These are phyloP conservation scores for Apolygus lucorum DNA, from an alignment of 1,140 invertebrate species.

Conservation along the genomic window DNA sequence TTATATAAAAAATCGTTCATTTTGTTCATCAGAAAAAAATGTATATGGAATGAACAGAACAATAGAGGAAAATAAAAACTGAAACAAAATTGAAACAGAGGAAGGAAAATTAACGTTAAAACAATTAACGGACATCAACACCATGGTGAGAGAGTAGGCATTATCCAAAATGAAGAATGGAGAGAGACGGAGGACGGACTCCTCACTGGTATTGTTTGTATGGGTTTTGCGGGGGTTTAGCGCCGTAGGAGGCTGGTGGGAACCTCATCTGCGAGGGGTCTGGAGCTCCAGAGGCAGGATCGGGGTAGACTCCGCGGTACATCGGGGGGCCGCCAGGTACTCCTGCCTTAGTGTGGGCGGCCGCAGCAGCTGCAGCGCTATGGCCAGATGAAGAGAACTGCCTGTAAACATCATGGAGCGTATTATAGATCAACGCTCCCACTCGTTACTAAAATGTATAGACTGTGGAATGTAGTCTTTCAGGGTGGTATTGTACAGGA, in stretches of 20 bases:
- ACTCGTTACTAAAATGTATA: too few relatives aligned
- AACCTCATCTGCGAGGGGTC: constrained; percentile 17
- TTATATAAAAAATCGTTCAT: background rate
- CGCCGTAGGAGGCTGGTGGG: constrained; percentile 9
- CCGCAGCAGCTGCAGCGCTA: background rate
- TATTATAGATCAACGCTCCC: too few relatives aligned
- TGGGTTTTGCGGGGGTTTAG: constrained; percentile 15
- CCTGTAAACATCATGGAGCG: too few relatives aligned
- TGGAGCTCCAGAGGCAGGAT: background rate
- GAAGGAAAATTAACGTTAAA: background rate
- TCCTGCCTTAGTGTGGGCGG: background rate
- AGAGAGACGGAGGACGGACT: background rate
- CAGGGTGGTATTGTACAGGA: too few relatives aligned
- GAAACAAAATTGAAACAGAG: background rate
- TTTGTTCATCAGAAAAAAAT: background rate
- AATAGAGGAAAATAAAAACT: background rate
- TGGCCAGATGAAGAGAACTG: constrained; percentile 20
- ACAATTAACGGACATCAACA: background rate
- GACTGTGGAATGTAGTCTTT: too few relatives aligned
- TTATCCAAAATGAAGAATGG: background rate
- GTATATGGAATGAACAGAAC: constrained; percentile 1
- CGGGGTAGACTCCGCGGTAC: constrained; percentile 8
- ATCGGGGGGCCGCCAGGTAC: constrained; percentile 3
- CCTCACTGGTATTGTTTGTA: constrained; percentile 19
- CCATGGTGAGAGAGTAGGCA: background rate